These are phyloP conservation scores for Gnathonemus longibarbis DNA, from an alignment of 2,113 vertebrate genomes.

Conservation along the genomic window DNA sequence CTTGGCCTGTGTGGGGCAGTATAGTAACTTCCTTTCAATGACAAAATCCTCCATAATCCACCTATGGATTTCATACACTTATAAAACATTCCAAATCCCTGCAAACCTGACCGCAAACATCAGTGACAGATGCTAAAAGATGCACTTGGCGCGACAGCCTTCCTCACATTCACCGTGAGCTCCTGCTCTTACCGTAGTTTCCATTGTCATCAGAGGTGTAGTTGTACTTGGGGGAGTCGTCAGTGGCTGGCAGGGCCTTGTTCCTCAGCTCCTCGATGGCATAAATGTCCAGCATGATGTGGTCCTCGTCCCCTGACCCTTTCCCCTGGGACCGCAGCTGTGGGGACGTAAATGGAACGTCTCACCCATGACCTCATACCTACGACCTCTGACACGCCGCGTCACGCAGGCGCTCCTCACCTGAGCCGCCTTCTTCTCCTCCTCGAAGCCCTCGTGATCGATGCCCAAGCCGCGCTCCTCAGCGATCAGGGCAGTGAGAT, in stretches of 20 bases:
- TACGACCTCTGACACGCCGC: too few species aligned
- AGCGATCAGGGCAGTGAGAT: slow-evolving; percentile 89
- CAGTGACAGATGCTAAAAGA: not conserved
- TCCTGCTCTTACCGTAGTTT: slow-evolving; percentile 50
- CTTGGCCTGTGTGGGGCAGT: not conserved
- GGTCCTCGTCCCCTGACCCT: slow-evolving; percentile 78
- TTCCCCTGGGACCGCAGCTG: slow-evolving; percentile 93
- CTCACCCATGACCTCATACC: not conserved
- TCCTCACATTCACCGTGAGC: not conserved
- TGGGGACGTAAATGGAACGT: not conserved
- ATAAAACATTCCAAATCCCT: not conserved
- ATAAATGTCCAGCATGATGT: slow-evolving; percentile 95
- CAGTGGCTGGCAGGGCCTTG: slow-evolving; percentile 65
- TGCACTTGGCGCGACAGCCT: not conserved
- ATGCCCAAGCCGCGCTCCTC: slow-evolving; percentile 88
- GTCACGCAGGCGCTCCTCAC: slow-evolving; percentile 43
- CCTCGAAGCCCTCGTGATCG: slow-evolving; percentile 83
- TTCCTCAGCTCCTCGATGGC: slow-evolving; percentile 90
- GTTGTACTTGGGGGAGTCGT: slow-evolving; percentile 80
- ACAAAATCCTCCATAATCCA: not conserved
- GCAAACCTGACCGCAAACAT: not conserved
- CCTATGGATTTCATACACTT: not conserved
- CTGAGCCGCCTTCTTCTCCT: slow-evolving; percentile 89
- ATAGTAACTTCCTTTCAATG: not conserved
- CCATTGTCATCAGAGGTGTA: slow-evolving; percentile 68